Conservation (phyloP, 2,113 vertebrate species). For the Lepus americanus region DNA sequence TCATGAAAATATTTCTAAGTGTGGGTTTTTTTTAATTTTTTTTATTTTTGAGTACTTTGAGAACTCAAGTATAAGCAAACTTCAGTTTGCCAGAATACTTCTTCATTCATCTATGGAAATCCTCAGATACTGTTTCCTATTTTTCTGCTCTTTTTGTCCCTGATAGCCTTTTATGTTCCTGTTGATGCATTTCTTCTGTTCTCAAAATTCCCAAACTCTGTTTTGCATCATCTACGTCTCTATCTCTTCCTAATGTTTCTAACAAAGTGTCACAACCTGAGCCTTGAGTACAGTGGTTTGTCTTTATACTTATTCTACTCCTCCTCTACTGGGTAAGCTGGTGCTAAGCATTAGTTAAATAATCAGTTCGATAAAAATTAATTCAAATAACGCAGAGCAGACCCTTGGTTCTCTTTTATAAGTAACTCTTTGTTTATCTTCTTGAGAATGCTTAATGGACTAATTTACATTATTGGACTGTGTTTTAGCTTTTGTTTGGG, state of each 20-base stretch:
- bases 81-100: background rate
- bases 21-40: too few relatives aligned
- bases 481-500: background rate
- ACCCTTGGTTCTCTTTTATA: background rate
- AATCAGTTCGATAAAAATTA: conserved; percentile 12
- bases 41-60: background rate
- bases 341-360: background rate
- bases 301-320: background rate
- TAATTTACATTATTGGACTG: background rate
- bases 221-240: background rate
- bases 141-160: background rate
- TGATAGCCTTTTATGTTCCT: background rate
- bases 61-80: background rate
- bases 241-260: background rate
- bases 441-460: background rate
- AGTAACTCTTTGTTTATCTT: background rate
- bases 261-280: background rate
- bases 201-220: background rate
- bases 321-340: background rate
- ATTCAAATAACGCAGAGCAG: background rate
- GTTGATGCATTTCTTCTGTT: background rate
- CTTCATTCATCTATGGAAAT: background rate
- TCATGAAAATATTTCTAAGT: background rate
- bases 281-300: background rate
- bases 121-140: background rate